phyloP scores from a whole-genome alignment of 2,888 invertebrate genomes.

The Geotrupes spiniger region DNA sequence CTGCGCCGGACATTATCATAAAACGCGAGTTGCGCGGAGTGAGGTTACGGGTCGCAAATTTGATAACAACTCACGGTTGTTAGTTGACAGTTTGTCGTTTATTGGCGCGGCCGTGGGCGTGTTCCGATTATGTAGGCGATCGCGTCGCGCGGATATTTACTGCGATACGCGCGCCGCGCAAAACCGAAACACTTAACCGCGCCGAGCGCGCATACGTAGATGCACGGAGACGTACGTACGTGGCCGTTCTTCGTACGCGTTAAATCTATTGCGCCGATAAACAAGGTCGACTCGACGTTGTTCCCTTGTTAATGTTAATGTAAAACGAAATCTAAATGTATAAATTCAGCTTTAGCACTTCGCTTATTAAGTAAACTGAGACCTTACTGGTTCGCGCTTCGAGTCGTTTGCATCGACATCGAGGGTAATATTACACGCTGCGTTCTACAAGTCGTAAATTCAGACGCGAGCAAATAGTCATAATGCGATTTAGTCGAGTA shows the following conservation, averaged over 20 bases:
- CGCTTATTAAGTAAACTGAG: too few species aligned
- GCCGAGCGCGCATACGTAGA: slow-evolving; percentile 9
- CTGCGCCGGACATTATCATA: too few species aligned
- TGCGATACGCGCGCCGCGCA: slow-evolving; percentile 13
- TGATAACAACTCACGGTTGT: slow-evolving; percentile 26
- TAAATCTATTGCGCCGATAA: slow-evolving; percentile 6
- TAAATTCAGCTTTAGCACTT: too few species aligned
- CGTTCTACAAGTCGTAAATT: too few species aligned
- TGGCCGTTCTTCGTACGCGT: slow-evolving; percentile 1
- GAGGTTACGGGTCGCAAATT: slow-evolving; percentile 24
- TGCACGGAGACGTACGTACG: neutral
- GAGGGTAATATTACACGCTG: too few species aligned
- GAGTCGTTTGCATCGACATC: too few species aligned
- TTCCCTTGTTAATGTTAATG: slow-evolving; percentile 2
- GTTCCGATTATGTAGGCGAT: slow-evolving; percentile 21
- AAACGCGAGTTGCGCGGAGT: slow-evolving; percentile 15
- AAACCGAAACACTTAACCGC: slow-evolving; percentile 6
- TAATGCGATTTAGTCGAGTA: too few species aligned
- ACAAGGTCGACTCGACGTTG: neutral
- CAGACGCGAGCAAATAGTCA: slow-evolving; percentile 16
- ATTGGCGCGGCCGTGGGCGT: slow-evolving; percentile 25
- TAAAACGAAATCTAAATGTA: too few species aligned
- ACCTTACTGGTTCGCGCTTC: too few species aligned
- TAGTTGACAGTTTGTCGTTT: slow-evolving; percentile 27
- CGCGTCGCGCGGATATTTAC: slow-evolving; percentile 14